Percentiles rank a stretch among this genome's conserved stretches.
Evolutionary conservation across 2,113 vertebrate genomes (phyloP).

Genomic region (Ochotona curzoniae): DNA sequence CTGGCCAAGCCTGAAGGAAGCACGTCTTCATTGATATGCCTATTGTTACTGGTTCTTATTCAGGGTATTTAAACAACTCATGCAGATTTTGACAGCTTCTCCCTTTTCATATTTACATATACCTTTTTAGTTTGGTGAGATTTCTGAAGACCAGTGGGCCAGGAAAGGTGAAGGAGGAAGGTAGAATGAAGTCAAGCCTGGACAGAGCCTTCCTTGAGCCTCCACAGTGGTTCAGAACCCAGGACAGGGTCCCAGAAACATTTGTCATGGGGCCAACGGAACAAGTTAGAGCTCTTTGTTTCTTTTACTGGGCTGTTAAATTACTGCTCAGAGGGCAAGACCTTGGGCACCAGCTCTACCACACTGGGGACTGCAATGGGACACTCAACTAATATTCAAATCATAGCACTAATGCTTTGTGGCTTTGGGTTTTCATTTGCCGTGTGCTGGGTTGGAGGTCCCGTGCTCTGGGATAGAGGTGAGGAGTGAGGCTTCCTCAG

Average conservation of each 20-base stretch:
- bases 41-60: conserved; percentile 85
- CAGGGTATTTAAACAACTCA: conserved; percentile 85
- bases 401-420: conserved; percentile 16
- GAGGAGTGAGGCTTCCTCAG: conserved; percentile 55
- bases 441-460: conserved; percentile 74
- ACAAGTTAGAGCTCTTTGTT: conserved; percentile 4
- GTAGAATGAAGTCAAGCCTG: background rate
- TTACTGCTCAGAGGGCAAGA: background rate
- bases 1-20: conserved; percentile 86
- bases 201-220: background rate
- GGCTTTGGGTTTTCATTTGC: conserved; percentile 77
- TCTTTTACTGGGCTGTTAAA: conserved; percentile 32
- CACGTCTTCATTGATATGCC: conserved; percentile 87
- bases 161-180: background rate
- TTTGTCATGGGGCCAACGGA: background rate
- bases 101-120: conserved; percentile 77
- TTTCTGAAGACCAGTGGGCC: conserved; percentile 49
- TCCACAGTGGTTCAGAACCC: too few relatives aligned
- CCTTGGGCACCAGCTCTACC: too few relatives aligned
- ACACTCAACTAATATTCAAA: too few relatives aligned
- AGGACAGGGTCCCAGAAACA: background rate
- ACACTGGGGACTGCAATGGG: too few relatives aligned
- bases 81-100: conserved; percentile 85
- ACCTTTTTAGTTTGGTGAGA: conserved; percentile 70
- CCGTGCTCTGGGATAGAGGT: conserved; percentile 49